A percentile compares a stretch with the other conserved stretches of the same genome.
These are phyloP conservation scores for Heliconius hermathena DNA, from an alignment of 1,140 invertebrate genomes.

Conservation along the genomic window DNA sequence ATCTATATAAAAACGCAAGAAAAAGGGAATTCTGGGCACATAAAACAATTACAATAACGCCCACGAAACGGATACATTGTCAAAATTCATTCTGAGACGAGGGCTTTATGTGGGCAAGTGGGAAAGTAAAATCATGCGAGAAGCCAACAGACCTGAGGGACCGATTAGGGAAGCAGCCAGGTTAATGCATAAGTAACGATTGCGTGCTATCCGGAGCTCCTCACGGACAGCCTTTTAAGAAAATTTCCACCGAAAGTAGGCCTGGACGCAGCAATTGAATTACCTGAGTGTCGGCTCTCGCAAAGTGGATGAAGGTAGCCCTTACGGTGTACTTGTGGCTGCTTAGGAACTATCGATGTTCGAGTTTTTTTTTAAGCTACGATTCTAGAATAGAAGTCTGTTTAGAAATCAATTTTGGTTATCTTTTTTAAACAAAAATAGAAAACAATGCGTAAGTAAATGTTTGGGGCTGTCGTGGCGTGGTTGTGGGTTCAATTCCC, in stretches of 20 bases:
- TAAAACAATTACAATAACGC: conserved; percentile 39
- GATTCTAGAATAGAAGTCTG: not conserved
- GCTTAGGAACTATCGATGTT: conserved; percentile 13
- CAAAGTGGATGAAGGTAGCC: conserved; percentile 39
- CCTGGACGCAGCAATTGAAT: conserved; percentile 44
- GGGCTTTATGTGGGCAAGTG: conserved; percentile 46
- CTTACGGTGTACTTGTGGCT: conserved; percentile 6
- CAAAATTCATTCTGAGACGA: conserved; percentile 34
- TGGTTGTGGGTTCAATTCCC: too few relatives aligned
- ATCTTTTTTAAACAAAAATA: too few relatives aligned
- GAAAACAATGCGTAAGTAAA: too few relatives aligned
- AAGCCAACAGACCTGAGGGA: conserved; percentile 50
- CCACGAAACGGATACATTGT: conserved; percentile 37
- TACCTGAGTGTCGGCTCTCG: conserved; percentile 38
- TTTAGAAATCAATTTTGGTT: not conserved
- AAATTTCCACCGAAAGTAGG: conserved; percentile 55
- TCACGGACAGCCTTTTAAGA: conserved; percentile 63
- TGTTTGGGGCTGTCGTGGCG: too few relatives aligned
- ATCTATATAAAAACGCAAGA: not conserved
- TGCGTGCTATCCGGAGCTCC: conserved; percentile 52
- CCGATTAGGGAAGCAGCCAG: conserved; percentile 56
- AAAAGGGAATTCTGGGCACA: conserved; percentile 27
- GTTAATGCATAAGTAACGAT: conserved; percentile 71
- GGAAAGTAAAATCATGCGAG: conserved; percentile 63
- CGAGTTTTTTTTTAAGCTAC: not conserved